Percentiles rank a stretch among this genome's conserved stretches.
These are phyloP conservation scores for Anhinga anhinga DNA, from an alignment of 2,113 vertebrate genomes.

Conservation along the genomic window DNA sequence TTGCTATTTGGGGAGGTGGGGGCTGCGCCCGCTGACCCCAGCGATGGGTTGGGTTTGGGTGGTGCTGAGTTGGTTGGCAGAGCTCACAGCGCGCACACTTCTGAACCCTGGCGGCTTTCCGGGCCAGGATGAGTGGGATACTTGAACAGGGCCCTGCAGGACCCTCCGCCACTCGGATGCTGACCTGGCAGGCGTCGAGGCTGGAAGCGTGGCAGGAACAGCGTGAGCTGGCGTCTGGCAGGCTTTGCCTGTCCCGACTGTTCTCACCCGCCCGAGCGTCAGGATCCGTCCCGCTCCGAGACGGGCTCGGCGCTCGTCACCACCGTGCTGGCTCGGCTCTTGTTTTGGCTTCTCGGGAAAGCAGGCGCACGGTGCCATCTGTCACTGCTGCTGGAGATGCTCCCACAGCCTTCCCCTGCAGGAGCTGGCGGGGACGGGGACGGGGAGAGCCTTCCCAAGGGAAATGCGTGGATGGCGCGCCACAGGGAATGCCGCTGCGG, in stretches of 20 bases:
- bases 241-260: background rate
- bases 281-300: background rate
- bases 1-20: background rate
- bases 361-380: background rate
- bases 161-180: accelerated
- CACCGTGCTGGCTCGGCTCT: accelerated
- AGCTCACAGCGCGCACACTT: accelerated
- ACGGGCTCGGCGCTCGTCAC: accelerated
- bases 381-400: background rate
- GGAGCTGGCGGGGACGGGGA: background rate
- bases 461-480: accelerated
- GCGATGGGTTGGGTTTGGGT: accelerated
- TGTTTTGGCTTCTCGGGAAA: background rate
- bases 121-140: background rate
- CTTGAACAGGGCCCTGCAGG: background rate
- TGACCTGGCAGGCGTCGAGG: accelerated
- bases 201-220: background rate
- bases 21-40: background rate
- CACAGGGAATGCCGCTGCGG: accelerated
- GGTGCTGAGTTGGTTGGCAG: accelerated
- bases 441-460: background rate
- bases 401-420: background rate
- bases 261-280: background rate
- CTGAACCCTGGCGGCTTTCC: accelerated
- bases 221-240: background rate